Base-by-base conservation (phyloP, 2,113 vertebrate genomes). In the Macquaria ambigua region DNA sequence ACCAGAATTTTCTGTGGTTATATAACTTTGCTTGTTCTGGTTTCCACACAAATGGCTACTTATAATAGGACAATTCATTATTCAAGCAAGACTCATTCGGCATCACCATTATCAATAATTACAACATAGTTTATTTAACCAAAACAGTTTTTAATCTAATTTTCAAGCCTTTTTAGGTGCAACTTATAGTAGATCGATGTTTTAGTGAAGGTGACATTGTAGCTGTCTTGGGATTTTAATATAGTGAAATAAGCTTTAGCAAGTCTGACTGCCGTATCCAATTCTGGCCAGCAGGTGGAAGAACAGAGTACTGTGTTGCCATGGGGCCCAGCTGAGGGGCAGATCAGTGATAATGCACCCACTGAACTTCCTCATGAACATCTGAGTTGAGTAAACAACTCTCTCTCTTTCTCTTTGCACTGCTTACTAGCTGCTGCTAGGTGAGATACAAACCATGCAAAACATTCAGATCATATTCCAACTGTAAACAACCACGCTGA, bases 351-450 rank as follows among this genome's bases (percentile, higher is more conserved):
- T 70, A 66, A 52, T 88, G 82, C 31, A 93, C 92, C 58, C 75
- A 74, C 53, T 93, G 90, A 92, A 93, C 92, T 92, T 93, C 92
- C 90, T 92, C 82, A 84, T 75, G 77, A 82, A 68, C 77, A 84
- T 90, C 83, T 61, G 73, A 87, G 71, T 28, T 56, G 74, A 78
- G 83, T 89, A 90, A 94, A 93, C 93, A 94, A 89, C 79, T 83
- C 55, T 67, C 50, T 81, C 69, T 78, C 64, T 61, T 46, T 82
- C 50, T 84, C 52, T 73, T 72, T 83, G 46, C 41, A 39, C 74
- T 31, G 71, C 20, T 74, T 71, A 67, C 23, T n/a, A n/a, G 53
- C 81, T 72, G 72, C 82, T 79, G 41, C 67, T 48, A 48, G 2
- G 62, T 79, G 71, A 67, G 73, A 87, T 21, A 50, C 41, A 63